Percentiles rank a stretch among this genome's conserved stretches.
phyloP scores from a whole-genome alignment of 2,888 invertebrate genomes.

The Lasioglossum vierecki region DNA sequence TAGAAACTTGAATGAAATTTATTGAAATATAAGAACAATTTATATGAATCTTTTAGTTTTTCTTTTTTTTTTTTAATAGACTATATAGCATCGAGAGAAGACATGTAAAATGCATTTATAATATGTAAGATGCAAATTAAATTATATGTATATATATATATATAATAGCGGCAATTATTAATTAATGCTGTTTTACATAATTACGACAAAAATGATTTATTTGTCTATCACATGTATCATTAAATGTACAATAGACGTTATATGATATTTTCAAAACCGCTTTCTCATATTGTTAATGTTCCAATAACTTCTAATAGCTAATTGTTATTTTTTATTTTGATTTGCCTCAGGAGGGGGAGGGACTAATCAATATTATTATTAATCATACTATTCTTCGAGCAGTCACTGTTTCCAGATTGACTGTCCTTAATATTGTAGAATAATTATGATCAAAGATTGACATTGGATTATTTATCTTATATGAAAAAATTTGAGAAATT shows the following conservation, averaged over 20 bases:
- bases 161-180: conserved; percentile 59
- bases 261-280: conserved; percentile 40
- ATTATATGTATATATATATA: conserved; percentile 72
- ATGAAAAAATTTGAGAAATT: too few relatives aligned
- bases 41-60: conserved; percentile 18
- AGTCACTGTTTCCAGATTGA: too few relatives aligned
- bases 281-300: conserved; percentile 18
- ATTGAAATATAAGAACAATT: conserved; percentile 37
- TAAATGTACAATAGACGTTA: conserved; percentile 43
- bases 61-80: conserved; percentile 44
- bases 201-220: conserved; percentile 61
- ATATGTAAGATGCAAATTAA: conserved; percentile 70
- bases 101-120: conserved; percentile 70
- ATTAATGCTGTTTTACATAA: conserved; percentile 67
- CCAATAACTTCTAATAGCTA: not conserved
- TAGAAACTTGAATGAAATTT: conserved; percentile 31
- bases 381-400: too few relatives aligned
- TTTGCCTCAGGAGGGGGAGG: too few relatives aligned
- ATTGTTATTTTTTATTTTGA: not conserved
- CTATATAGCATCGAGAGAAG: conserved; percentile 51
- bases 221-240: conserved; percentile 56
- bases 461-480: too few relatives aligned
- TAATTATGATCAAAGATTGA: too few relatives aligned
- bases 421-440: too few relatives aligned
- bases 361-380: too few relatives aligned